Percentiles rank a stretch among this genome's conserved stretches.
Evolutionary conservation across 1,140 invertebrate genomes (phyloP).

Genomic region (Hylyphantes graminicola): DNA sequence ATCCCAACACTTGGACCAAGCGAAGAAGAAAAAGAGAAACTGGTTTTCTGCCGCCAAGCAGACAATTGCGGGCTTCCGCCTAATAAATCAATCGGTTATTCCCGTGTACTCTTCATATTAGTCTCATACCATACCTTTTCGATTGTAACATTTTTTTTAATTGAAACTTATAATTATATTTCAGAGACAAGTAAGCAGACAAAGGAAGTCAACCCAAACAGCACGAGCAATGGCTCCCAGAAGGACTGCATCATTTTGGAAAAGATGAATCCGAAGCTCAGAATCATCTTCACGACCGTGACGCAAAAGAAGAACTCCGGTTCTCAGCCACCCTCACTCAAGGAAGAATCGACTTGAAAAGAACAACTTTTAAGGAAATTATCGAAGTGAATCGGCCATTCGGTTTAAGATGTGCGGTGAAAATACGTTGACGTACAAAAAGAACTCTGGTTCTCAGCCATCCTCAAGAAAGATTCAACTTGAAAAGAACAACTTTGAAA

Average conservation of each 20-base stretch:
- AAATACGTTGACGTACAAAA: constrained; percentile 9
- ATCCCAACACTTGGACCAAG: too few relatives aligned
- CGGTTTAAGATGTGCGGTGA: too few relatives aligned
- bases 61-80: too few relatives aligned
- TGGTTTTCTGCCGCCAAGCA: too few relatives aligned
- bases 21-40: too few relatives aligned
- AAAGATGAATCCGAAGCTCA: constrained; percentile 51
- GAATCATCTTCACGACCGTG: constrained; percentile 25
- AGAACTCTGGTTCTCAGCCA: constrained; percentile 2
- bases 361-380: too few relatives aligned
- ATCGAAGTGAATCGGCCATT: too few relatives aligned
- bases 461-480: constrained; percentile 40
- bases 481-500: too few relatives aligned
- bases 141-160: background rate
- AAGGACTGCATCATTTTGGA: constrained; percentile 56
- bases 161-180: background rate
- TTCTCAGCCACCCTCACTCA: constrained; percentile 22
- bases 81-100: too few relatives aligned
- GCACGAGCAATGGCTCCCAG: constrained; percentile 26
- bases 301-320: constrained; percentile 11
- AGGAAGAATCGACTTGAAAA: constrained; percentile 30
- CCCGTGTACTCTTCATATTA: too few relatives aligned
- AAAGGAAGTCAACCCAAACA: constrained; percentile 47
- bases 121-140: too few relatives aligned
- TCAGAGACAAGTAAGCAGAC: constrained; percentile 43